Conservation (phyloP, 2,113 vertebrate genomes). For the Trematocara nigrifrons region DNA sequence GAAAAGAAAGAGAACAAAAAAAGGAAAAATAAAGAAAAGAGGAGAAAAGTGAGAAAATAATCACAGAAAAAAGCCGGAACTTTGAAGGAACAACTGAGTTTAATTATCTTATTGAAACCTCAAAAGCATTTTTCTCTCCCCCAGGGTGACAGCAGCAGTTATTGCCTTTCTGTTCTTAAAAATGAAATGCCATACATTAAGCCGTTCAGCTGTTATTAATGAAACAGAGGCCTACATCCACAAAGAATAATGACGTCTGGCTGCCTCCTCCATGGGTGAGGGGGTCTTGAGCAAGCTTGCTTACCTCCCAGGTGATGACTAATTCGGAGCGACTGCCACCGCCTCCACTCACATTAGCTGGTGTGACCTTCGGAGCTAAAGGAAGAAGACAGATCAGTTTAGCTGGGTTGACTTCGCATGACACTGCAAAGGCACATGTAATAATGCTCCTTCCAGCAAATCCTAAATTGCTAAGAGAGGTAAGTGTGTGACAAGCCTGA, state of each 20-base stretch:
- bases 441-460: background rate
- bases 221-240: conserved; percentile 39
- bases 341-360: conserved; percentile 93
- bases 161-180: conserved; percentile 65
- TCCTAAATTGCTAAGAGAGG: background rate
- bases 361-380: conserved; percentile 91
- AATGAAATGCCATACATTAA: conserved; percentile 68
- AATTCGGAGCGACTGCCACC: conserved; percentile 95
- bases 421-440: background rate
- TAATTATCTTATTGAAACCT: conserved; percentile 70
- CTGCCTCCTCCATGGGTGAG: conserved; percentile 29
- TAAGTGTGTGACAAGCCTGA: background rate
- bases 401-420: conserved; percentile 10
- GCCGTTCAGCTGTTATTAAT: conserved; percentile 57
- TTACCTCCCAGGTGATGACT: conserved; percentile 99
- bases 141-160: conserved; percentile 59
- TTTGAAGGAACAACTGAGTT: conserved; percentile 43
- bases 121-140: conserved; percentile 60
- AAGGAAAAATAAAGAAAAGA: background rate
- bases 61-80: conserved; percentile 10
- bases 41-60: background rate
- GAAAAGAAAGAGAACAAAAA: background rate
- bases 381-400: conserved; percentile 46
- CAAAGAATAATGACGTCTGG: conserved; percentile 47
- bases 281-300: conserved; percentile 21